Evolutionary conservation across 2,113 vertebrate species (phyloP).

Genomic region (Nibea albiflora): DNA sequence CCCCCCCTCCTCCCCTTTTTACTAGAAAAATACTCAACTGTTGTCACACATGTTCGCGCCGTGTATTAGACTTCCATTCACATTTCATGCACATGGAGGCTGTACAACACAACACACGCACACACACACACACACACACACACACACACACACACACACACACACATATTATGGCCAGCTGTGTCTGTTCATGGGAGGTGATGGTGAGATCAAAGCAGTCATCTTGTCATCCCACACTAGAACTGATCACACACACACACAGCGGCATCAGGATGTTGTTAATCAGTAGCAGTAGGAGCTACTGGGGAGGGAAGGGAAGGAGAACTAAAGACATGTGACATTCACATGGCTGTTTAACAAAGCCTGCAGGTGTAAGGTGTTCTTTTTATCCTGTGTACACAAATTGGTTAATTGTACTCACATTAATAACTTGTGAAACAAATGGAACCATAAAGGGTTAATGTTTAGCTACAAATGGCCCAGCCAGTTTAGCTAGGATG

Average conservation of each 20-base stretch:
- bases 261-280: conserved; percentile 65
- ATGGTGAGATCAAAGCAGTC: conserved; percentile 72
- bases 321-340: neutral
- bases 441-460: neutral
- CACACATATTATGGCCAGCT: conserved; percentile 49
- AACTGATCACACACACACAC: conserved; percentile 43
- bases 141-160: conserved; percentile 20
- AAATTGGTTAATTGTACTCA: neutral
- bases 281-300: conserved; percentile 63
- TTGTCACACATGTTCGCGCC: neutral
- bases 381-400: neutral
- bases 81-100: conserved; percentile 1
- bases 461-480: neutral
- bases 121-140: conserved; percentile 30
- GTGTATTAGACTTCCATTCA: conserved; percentile 15
- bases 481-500: neutral
- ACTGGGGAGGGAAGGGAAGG: conserved; percentile 27
- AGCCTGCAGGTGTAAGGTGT: neutral
- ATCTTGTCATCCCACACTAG: conserved; percentile 52
- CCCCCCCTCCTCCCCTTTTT: neutral
- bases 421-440: neutral
- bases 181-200: conserved; percentile 59
- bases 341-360: conserved; percentile 3
- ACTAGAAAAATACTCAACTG: neutral
- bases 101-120: conserved; percentile 22